These are phyloP conservation scores for Gyrodactylus salaris DNA, from an alignment of 1,140 invertebrate species.

Conservation along the genomic window DNA sequence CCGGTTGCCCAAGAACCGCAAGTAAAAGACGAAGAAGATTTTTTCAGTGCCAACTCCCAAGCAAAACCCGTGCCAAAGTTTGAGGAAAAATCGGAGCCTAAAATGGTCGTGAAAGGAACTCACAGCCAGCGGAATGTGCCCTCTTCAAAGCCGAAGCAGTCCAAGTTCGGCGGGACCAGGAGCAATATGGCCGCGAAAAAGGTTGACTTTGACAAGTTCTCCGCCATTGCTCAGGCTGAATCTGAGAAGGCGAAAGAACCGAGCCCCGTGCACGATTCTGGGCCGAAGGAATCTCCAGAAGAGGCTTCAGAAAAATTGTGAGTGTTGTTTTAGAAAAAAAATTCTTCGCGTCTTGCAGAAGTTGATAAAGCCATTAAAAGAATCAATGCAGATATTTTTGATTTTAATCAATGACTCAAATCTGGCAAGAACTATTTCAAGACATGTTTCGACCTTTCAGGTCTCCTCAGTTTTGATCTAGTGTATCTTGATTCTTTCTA, in stretches of 20 bases:
- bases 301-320: not conserved
- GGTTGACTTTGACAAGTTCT: not conserved
- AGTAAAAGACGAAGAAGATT: not conserved
- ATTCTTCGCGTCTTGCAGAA: too few species aligned
- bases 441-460: too few species aligned
- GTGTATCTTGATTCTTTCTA: too few species aligned
- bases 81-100: not conserved
- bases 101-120: not conserved
- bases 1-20: too few species aligned
- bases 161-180: not conserved
- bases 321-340: too few species aligned
- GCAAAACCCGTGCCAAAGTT: not conserved
- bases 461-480: too few species aligned
- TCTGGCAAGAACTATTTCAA: too few species aligned
- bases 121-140: not conserved
- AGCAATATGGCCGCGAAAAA: not conserved
- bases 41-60: not conserved
- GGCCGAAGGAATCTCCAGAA: not conserved
- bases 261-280: not conserved
- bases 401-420: too few species aligned
- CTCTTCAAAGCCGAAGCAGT: not conserved
- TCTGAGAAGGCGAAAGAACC: not conserved
- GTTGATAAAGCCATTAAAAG: too few species aligned
- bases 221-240: not conserved
- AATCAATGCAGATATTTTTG: too few species aligned